Evolutionary conservation across 1,140 invertebrate species (phyloP), one percentile per base, ranked within the genome.

Genomic region (Aphidius gifuensis): DNA sequence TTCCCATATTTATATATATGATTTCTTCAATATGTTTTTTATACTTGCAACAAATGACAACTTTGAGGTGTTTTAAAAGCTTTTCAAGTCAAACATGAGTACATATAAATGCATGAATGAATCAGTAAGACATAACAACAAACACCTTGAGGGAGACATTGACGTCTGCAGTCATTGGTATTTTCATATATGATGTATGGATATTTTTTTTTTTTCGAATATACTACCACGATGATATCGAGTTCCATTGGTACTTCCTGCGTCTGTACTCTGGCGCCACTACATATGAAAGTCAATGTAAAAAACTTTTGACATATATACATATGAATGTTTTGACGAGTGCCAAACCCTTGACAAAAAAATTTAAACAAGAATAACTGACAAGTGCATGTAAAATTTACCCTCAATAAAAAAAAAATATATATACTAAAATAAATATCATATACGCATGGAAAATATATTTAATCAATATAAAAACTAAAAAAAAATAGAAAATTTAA

Each of bases 161-260:
- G 16, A 16, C 9, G 38, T 50, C 46, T 4, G 46, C 6, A 23
- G 48, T 42, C 55, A 43, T 32, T 32, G 23, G 23, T 32, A 23
- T 39, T 43, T 11, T 45, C 7, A 58, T 42, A 46, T 11, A 49
- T 53, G n/a, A 16, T 47, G 40, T 44, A 43, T 49, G 40, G 6
- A 53, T 55, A 44, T 75, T 74, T 72, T 16, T 74, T 72, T 71
- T 61, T 65, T 60, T 61, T 66, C 69, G 65, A 72, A 74, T 70
- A 70, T 75, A 72, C 64, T 62, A 60, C 43, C 9, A n/a, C 4
- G 32, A 11, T 39, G 47, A 9, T 62, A 48, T 68, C 69, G 61
- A 63, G 57, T 68, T 62, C 62, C 56, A 42, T 53, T 53, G 56
- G 61, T 56, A 59, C 55, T 21, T 50, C 9, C 46, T 58, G 38